Conservation (phyloP, 2,888 invertebrate genomes). For the Arenicola marina region DNA sequence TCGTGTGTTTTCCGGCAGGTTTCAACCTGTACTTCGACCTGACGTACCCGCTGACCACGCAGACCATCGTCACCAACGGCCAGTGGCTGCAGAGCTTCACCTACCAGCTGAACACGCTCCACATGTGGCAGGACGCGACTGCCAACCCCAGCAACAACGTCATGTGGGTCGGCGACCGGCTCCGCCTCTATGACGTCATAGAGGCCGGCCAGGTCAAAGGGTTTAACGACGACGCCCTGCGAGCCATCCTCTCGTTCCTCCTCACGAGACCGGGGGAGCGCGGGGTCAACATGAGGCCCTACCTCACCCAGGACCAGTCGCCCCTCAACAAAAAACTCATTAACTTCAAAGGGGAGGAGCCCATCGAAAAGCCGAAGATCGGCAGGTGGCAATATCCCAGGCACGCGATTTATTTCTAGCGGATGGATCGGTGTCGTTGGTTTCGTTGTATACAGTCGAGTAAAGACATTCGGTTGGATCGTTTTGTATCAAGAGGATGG, state of each 20-base stretch:
- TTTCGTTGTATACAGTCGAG: too few species aligned
- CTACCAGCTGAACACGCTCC: conserved; percentile 87
- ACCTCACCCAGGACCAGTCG: conserved; percentile 66
- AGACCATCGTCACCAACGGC: conserved; percentile 88
- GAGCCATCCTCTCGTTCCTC: conserved; percentile 75
- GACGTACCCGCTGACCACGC: conserved; percentile 87
- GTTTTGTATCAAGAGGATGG: too few species aligned
- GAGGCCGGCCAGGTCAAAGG: conserved; percentile 66
- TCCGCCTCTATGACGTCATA: conserved; percentile 76
- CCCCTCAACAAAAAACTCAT: conserved; percentile 19
- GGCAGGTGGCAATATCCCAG: conserved; percentile 34
- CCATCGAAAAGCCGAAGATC: conserved; percentile 8
- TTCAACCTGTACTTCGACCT: conserved; percentile 89
- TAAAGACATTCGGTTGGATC: too few species aligned
- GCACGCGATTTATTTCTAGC: conserved; percentile 34
- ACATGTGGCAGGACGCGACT: conserved; percentile 65
- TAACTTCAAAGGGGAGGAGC: conserved; percentile 28
- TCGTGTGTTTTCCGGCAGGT: conserved; percentile 62
- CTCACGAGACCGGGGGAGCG: conserved; percentile 58
- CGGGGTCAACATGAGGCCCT: conserved; percentile 74
- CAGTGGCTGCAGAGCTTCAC: conserved; percentile 81
- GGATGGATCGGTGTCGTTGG: too few species aligned
- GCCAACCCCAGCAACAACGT: conserved; percentile 76
- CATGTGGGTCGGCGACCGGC: conserved; percentile 76
- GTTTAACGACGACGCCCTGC: conserved; percentile 79